phyloP scores from a whole-genome alignment of 2,888 invertebrate species.

The Lepidocyrtoides sp. region DNA sequence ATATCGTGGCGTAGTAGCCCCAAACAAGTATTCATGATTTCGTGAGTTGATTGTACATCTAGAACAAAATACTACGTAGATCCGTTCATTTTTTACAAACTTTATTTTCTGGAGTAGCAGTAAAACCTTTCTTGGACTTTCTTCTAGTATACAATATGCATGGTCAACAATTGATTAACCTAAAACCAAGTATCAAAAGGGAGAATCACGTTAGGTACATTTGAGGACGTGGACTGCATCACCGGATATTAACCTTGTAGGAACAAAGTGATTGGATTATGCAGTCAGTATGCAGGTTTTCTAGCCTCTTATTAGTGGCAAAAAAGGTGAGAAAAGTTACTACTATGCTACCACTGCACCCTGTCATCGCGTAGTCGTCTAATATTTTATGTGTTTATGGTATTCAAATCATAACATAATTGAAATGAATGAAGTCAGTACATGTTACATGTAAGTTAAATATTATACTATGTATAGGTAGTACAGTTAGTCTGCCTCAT shows the following conservation, averaged over 20 bases:
- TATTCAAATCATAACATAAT: not conserved
- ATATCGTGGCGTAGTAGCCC: not conserved
- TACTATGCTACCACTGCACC: not conserved
- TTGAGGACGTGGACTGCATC: not conserved
- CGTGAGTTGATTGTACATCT: too few relatives aligned
- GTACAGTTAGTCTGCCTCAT: too few relatives aligned
- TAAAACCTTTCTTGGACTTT: not conserved
- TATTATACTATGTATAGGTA: too few relatives aligned
- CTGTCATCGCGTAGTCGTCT: not conserved
- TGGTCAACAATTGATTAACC: not conserved
- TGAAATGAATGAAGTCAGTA: too few relatives aligned
- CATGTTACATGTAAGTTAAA: too few relatives aligned
- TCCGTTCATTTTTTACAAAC: not conserved
- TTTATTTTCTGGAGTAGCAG: not conserved
- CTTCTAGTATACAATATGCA: not conserved
- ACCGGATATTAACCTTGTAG: constrained; percentile 58
- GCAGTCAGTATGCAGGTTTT: not conserved
- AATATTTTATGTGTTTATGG: not conserved
- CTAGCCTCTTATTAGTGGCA: not conserved
- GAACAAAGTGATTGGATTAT: constrained; percentile 14
- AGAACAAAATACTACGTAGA: not conserved
- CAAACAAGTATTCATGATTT: too few relatives aligned
- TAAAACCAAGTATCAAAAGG: not conserved
- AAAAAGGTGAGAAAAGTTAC: constrained; percentile 2
- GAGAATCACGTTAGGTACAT: too few relatives aligned